These are phyloP conservation scores for Sarcophaga variegata DNA, from an alignment of 2,888 invertebrate species.

Conservation along the genomic window DNA sequence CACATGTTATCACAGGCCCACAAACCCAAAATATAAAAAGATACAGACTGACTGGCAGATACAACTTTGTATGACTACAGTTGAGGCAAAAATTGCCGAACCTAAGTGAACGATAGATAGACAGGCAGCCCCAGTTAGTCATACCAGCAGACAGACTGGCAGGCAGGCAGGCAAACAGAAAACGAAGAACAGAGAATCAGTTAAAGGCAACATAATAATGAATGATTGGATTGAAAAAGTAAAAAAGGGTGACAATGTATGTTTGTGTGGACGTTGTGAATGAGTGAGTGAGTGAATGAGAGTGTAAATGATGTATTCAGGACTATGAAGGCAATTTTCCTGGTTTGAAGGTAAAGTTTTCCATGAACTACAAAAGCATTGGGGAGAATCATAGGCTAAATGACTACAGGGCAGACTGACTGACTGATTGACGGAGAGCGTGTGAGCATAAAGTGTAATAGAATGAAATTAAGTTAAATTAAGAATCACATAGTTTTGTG, in stretches of 20 bases:
- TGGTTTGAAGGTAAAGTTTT: constrained; percentile 49
- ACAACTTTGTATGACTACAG: constrained; percentile 1
- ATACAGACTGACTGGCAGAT: constrained; percentile 34
- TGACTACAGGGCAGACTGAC: neutral
- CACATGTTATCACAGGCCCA: constrained; percentile 19
- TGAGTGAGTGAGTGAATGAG: neutral
- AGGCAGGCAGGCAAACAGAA: constrained; percentile 39
- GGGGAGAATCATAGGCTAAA: constrained; percentile 3
- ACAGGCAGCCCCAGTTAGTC: constrained; percentile 8
- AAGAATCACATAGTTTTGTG: neutral
- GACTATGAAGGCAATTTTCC: constrained; percentile 51
- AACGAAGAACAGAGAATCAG: neutral
- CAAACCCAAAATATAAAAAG: constrained; percentile 17
- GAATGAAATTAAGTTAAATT: constrained; percentile 8
- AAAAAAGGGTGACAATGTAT: constrained; percentile 26
- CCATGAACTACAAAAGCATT: neutral
- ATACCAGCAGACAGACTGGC: constrained; percentile 33
- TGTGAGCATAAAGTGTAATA: constrained; percentile 17
- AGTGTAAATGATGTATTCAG: constrained; percentile 21
- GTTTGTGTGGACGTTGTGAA: neutral
- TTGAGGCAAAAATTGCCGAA: constrained; percentile 12
- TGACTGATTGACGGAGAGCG: constrained; percentile 1
- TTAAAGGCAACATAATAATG: constrained; percentile 33
- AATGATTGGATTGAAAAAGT: constrained; percentile 6
- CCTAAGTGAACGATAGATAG: constrained; percentile 19